Evolutionary conservation across 1,140 invertebrate genomes (phyloP).

Genomic region (Drosophila parabipectinata): DNA sequence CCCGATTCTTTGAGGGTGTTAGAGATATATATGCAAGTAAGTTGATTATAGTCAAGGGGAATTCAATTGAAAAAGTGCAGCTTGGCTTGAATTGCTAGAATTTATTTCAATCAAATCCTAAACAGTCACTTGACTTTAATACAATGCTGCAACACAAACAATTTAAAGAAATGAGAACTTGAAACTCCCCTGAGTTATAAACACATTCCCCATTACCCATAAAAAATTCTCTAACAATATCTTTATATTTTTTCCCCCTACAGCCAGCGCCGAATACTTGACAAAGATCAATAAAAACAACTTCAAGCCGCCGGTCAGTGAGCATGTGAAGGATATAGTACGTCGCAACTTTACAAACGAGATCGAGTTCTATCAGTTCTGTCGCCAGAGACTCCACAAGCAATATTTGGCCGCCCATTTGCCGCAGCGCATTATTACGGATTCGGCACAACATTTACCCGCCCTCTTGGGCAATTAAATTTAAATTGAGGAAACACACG

Average conservation of each 20-base stretch:
- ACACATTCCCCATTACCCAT: neutral
- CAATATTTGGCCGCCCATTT: slow-evolving; percentile 90
- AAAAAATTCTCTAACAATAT: neutral
- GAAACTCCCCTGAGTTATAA: neutral
- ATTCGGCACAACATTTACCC: slow-evolving; percentile 47
- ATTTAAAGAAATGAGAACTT: neutral
- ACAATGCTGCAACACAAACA: neutral
- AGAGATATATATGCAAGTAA: slow-evolving; percentile 91
- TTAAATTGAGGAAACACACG: neutral
- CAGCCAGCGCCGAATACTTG: slow-evolving; percentile 90
- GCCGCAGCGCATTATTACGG: slow-evolving; percentile 76
- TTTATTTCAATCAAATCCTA: neutral
- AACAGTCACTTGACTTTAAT: neutral
- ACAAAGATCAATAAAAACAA: slow-evolving; percentile 93
- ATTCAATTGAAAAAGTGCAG: neutral
- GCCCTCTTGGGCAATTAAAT: slow-evolving; percentile 38
- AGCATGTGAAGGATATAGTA: slow-evolving; percentile 94
- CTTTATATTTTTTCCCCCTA: slow-evolving; percentile 46
- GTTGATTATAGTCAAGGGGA: slow-evolving; percentile 17
- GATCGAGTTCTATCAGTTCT: slow-evolving; percentile 96
- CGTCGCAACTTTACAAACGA: slow-evolving; percentile 94
- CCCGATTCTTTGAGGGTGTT: slow-evolving; percentile 92
- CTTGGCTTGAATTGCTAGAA: neutral
- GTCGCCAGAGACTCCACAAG: slow-evolving; percentile 91
- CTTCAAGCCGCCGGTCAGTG: slow-evolving; percentile 94